A percentile compares a stretch with the other conserved stretches of the same genome.
phyloP scores from a whole-genome alignment of 1,140 invertebrate species.

The Drosophila funebris region DNA sequence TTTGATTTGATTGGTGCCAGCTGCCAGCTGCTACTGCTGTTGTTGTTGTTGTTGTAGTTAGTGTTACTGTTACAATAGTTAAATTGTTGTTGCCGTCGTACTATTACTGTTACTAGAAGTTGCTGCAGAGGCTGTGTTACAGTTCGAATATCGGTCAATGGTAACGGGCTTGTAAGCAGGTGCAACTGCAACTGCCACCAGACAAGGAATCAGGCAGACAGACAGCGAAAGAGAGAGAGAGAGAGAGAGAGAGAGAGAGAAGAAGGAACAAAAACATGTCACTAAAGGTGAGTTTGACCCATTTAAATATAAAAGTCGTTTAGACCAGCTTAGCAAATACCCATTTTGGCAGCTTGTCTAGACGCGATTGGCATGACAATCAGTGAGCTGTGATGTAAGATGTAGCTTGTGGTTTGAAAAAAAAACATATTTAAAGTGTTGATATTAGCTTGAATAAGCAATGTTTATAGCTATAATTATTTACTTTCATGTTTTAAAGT shows the following conservation, averaged over 20 bases:
- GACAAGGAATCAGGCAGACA: neutral
- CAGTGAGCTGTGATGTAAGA: neutral
- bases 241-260: conserved; percentile 12
- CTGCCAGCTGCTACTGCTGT: neutral
- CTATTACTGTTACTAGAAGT: conserved; percentile 55
- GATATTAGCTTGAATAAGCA: no score
- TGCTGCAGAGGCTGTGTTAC: conserved; percentile 58
- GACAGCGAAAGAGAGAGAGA: conserved; percentile 15
- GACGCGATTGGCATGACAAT: neutral
- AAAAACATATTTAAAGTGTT: no score
- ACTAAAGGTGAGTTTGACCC: conserved; percentile 76
- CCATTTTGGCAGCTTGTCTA: conserved; percentile 20
- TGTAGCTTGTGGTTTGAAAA: neutral
- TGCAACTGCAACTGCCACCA: conserved; percentile 58
- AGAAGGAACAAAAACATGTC: conserved; percentile 55
- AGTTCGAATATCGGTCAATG: conserved; percentile 77
- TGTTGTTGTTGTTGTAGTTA: conserved; percentile 32
- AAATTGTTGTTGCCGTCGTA: conserved; percentile 23
- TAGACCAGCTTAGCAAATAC: conserved; percentile 6
- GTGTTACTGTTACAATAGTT: conserved; percentile 46
- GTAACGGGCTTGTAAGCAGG: conserved; percentile 76
- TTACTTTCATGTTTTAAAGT: no score
- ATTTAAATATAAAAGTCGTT: conserved; percentile 30
- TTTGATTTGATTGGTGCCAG: conserved; percentile 20
- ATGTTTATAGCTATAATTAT: no score